Percentiles rank a stretch among this genome's conserved stretches.
Evolutionary conservation across 2,797 vertebrate species (phyloP).

Genomic region (Apogon hyalosoma): DNA sequence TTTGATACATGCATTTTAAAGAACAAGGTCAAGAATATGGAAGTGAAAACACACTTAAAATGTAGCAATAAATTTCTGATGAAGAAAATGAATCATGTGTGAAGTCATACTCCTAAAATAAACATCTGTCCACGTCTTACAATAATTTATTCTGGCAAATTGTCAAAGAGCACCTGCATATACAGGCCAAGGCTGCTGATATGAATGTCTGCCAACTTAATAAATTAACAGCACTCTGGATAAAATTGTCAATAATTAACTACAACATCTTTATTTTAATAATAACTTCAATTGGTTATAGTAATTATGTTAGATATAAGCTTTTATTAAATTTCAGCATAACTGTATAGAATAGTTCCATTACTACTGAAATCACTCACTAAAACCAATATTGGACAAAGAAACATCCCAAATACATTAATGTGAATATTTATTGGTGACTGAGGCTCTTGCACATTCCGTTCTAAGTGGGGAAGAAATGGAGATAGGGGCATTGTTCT

Average conservation of each 20-base stretch:
- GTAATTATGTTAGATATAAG: background rate
- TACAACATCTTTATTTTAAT: conserved; percentile 13
- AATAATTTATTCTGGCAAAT: background rate
- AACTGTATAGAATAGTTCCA: background rate
- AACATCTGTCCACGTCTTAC: background rate
- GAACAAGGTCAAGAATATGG: background rate
- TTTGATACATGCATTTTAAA: too few relatives aligned
- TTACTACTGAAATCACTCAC: background rate
- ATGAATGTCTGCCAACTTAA: background rate
- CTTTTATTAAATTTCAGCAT: background rate
- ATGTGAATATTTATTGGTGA: background rate
- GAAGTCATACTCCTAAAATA: background rate
- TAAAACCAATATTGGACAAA: background rate
- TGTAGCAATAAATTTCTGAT: background rate
- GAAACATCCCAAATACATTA: background rate
- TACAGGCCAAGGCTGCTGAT: background rate
- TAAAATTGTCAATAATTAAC: background rate
- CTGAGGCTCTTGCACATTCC: background rate
- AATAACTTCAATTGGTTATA: background rate
- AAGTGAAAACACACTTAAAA: background rate
- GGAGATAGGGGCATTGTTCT: background rate
- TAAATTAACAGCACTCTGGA: background rate
- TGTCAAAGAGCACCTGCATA: background rate
- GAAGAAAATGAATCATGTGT: background rate
- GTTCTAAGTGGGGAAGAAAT: background rate